phyloP scores from a whole-genome alignment of 2,888 invertebrate genomes.

The Volucella zonaria region DNA sequence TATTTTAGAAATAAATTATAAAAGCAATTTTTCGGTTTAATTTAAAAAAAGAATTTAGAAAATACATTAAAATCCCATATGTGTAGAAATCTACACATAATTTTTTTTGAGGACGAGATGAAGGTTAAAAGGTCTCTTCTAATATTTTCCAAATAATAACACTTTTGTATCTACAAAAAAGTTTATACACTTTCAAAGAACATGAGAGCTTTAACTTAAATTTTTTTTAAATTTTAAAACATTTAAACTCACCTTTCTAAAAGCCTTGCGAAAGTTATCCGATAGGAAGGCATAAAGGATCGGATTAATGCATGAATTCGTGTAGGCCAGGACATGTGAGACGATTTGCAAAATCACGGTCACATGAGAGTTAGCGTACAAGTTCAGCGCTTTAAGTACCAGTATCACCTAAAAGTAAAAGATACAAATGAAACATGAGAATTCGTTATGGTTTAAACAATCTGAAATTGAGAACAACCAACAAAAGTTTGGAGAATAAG shows the following conservation, averaged over 20 bases:
- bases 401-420: constrained; percentile 88
- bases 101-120: no score
- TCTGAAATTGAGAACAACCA: neutral
- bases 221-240: neutral
- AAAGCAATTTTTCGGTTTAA: no score
- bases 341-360: constrained; percentile 90
- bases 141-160: no score
- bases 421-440: constrained; percentile 25
- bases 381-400: constrained; percentile 89
- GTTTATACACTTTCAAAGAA: no score
- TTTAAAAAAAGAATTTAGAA: no score
- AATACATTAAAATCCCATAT: no score
- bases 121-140: no score
- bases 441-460: neutral
- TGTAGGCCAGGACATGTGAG: constrained; percentile 93
- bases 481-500: neutral
- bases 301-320: constrained; percentile 97
- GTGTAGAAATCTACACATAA: no score
- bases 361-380: constrained; percentile 87
- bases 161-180: no score
- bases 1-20: no score
- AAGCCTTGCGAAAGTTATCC: constrained; percentile 96
- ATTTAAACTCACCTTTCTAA: constrained; percentile 84
- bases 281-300: constrained; percentile 96
- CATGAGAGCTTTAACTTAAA: no score